Evolutionary conservation across 2,113 vertebrate species (phyloP), one percentile per base, ranked within the genome.

Genomic region (Lichenostomus cassidix): DNA sequence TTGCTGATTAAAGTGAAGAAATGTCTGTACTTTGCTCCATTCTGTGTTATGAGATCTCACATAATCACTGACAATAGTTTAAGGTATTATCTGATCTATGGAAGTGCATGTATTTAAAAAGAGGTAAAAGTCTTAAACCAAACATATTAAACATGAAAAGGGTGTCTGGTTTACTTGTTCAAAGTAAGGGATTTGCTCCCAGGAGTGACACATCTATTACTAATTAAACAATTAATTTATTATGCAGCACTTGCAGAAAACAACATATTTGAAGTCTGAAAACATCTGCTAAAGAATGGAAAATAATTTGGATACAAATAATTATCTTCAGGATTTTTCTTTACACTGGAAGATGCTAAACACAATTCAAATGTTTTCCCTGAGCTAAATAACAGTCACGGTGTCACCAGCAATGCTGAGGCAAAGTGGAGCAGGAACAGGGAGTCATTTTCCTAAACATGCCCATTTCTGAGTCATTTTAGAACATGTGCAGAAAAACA

Each of bases 41-140:
- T 95, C 97, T 92, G 91, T 96, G 96, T 96, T 95, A 97, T 97
- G 97, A 98, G 96, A 97, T 98, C 97, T 98, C 98, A 97, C 88
- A 95, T 95, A 97, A 98, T 97, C 97, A 96, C 94, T 97, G 97
- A 98, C 97, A 98, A 97, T 97, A 97, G 97, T 98, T 98, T 97
- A 97, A 96, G 97, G 96, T 96, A 97, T 97, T 97, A 98, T 97
- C 95, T 98, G 98, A 98, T 98, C 97, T 98, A 82, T 95, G 93
- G 97, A 97, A 97, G 90, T 94, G 90, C 94, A 95, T 73, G 94
- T 96, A 95, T 97, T 94, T 96, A 94, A 93, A 97, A 96, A 96
- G 90, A 96, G 94, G 96, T 96, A 96, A 97, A 97, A 97, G 97
- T 96, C 96, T 98, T 97, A 94, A 98, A 97, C 96, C 93, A 92